Base-by-base conservation (phyloP, 1,140 invertebrate species). In the Halotydeus destructor region DNA sequence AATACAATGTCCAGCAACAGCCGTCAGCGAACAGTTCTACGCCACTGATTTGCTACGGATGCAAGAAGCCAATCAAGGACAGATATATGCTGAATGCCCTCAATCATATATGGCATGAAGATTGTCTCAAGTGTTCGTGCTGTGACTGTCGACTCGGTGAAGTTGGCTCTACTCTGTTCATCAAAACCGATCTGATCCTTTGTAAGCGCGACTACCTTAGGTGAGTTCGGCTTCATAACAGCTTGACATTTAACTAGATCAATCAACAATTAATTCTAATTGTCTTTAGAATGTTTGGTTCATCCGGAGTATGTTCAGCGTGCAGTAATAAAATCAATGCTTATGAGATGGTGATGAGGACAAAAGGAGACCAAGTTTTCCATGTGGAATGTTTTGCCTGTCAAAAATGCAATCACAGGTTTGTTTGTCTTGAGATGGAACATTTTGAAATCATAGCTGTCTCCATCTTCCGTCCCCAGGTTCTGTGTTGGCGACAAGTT, bases 261-360 rank as follows among this genome's bases (percentile, higher is more conserved):
- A 36, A 11, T 36, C 9, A 16, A 14, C 9, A 36, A 9, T 9
- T 36, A 14, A 11, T 38, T 41, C 40, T 30, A 41, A 44, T 43
- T 44, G 34, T 24, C 53, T 53, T 8, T 58, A 69, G 85, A 66
- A 71, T 91, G 61, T 89, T 89, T 59, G 85, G 85, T 35, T 80
- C 74, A 50, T 88, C 82, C 6, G 85, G 85, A 44, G 78, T 83
- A 59, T 91, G 85, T 59, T 76, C 83, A 40, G 83, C 82, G 21
- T 88, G 82, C 64, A 79, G 78, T 57, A 86, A 88, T 69, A 76
- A 80, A 51, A 91, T 93, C 57, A 84, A 84, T 21, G 84, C 84
- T 32, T 91, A 89, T 64, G 85, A 93, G 65, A 86, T 93, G 83
- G 85, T 91, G 45, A 91, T 93, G 85, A 69, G 83, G 60, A 84